Evolutionary conservation across 1,140 invertebrate genomes (phyloP).

Genomic region (Drosophila tristis): DNA sequence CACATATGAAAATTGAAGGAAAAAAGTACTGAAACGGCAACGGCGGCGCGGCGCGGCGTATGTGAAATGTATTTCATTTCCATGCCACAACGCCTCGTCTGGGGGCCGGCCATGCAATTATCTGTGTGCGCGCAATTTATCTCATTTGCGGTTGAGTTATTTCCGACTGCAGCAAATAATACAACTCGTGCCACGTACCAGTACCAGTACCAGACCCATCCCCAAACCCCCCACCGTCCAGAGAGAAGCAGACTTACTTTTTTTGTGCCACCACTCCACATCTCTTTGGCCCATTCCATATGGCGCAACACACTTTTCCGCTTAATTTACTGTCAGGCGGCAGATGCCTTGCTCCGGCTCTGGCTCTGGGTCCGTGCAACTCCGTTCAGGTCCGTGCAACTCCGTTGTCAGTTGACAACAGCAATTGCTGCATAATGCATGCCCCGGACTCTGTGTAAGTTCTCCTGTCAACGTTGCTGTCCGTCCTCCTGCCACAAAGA

Average conservation of each 20-base stretch:
- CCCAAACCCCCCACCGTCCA: constrained; percentile 28
- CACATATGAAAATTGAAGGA: constrained; percentile 19
- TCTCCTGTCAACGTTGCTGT: constrained; percentile 51
- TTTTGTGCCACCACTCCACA: constrained; percentile 13
- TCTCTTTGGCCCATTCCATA: constrained; percentile 12
- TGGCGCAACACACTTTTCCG: constrained; percentile 76
- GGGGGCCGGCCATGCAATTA: constrained; percentile 71
- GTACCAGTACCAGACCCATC: not conserved
- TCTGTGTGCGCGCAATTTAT: constrained; percentile 83
- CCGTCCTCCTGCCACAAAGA: constrained; percentile 23
- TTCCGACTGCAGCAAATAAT: constrained; percentile 81
- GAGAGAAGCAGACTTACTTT: constrained; percentile 19
- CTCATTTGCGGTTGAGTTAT: constrained; percentile 84
- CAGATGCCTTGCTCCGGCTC: constrained; percentile 39
- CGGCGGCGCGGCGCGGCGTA: constrained; percentile 10
- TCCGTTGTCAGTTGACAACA: constrained; percentile 69
- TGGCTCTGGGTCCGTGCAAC: not conserved
- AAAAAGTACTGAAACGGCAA: constrained; percentile 16
- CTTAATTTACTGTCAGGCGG: constrained; percentile 80
- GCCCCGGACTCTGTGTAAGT: constrained; percentile 48
- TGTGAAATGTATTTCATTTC: constrained; percentile 56
- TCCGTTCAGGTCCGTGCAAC: not conserved
- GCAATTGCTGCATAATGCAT: constrained; percentile 81
- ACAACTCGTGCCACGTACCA: constrained; percentile 6
- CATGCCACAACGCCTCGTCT: constrained; percentile 35